phyloP scores from a whole-genome alignment of 2,113 vertebrate genomes.

The Amphilophus citrinellus region DNA sequence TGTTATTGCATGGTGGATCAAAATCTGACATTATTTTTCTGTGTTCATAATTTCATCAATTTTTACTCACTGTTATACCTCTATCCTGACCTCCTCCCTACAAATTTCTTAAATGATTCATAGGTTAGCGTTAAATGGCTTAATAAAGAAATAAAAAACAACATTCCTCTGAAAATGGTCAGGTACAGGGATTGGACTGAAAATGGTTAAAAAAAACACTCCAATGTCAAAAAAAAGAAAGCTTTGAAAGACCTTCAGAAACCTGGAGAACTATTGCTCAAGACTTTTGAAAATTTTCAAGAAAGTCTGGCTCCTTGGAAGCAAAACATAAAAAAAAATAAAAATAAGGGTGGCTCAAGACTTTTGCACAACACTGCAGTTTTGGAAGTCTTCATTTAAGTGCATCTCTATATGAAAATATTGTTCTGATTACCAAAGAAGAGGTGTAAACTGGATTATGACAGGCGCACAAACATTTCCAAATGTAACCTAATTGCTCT shows the following conservation, averaged over 20 bases:
- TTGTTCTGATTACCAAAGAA: background rate
- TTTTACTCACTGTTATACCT: background rate
- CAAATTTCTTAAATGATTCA: fast-evolving
- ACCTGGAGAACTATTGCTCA: no score
- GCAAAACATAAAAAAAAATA: no score
- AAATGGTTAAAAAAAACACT: no score
- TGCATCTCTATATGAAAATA: background rate
- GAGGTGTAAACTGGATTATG: background rate
- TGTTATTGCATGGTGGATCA: background rate
- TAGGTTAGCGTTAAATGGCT: no score
- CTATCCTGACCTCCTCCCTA: background rate
- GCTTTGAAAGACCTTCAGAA: no score
- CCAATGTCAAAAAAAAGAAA: no score
- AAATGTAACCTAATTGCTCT: conserved; percentile 1
- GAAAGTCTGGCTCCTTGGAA: no score
- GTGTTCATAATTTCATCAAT: background rate
- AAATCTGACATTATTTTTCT: background rate
- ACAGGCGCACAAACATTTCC: conserved; percentile 4
- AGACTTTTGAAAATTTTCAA: no score
- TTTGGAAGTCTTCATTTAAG: background rate
- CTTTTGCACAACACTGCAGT: background rate
- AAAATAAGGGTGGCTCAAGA: no score
- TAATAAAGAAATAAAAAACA: no score
- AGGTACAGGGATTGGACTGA: no score
- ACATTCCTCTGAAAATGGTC: no score